Evolutionary conservation across 2,888 invertebrate species (phyloP).

Genomic region (Stenodera caucasica): DNA sequence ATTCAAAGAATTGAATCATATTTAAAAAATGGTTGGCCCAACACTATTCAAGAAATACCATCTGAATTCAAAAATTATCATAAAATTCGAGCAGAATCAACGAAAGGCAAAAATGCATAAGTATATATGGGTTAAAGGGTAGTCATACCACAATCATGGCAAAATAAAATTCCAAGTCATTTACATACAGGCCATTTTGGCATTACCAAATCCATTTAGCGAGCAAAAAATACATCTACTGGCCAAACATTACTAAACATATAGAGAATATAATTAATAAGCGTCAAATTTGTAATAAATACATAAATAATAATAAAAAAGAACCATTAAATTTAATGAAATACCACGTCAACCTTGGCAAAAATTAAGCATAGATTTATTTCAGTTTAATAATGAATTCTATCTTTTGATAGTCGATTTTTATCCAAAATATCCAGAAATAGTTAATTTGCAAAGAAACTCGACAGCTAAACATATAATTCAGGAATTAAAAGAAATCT

Average conservation of each 20-base stretch:
- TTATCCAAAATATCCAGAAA: conserved; percentile 38
- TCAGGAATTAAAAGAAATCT: conserved; percentile 29
- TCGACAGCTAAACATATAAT: conserved; percentile 32
- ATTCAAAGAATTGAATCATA: neutral
- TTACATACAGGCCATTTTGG: conserved; percentile 38
- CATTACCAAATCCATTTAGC: conserved; percentile 30
- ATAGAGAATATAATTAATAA: conserved; percentile 30
- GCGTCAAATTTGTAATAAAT: conserved; percentile 35
- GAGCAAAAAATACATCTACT: conserved; percentile 34
- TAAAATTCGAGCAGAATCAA: conserved; percentile 18
- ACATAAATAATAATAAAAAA: conserved; percentile 25
- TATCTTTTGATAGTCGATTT: conserved; percentile 36
- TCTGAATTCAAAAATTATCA: conserved; percentile 21
- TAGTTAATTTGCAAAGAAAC: conserved; percentile 23
- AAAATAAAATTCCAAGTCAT: conserved; percentile 30
- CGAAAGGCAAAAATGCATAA: conserved; percentile 23
- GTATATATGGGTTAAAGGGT: conserved; percentile 30
- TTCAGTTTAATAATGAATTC: no score
- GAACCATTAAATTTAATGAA: no score
- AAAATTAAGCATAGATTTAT: no score
- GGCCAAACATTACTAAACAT: conserved; percentile 35
- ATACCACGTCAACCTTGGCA: no score
- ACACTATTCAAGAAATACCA: conserved; percentile 9
- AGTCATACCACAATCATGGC: conserved; percentile 33
- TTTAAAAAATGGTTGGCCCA: conserved; percentile 19